phyloP scores from a whole-genome alignment of 2,113 vertebrate species.

The Butorides virescens region DNA sequence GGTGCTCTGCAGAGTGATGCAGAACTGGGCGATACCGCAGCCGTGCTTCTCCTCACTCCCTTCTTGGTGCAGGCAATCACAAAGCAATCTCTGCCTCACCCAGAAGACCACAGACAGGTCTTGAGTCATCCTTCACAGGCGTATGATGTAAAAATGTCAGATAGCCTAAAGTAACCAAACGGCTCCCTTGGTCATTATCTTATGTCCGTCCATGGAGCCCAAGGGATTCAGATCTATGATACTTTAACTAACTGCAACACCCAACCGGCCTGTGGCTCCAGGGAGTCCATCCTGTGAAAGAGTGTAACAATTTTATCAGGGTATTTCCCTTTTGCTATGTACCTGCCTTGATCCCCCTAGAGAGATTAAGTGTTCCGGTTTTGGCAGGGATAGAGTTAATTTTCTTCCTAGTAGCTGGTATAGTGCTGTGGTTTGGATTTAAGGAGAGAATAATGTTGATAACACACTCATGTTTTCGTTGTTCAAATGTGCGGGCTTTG shows the following conservation, averaged over 20 bases:
- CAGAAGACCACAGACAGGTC: not conserved
- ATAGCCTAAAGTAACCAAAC: not conserved
- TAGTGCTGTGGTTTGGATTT: not conserved
- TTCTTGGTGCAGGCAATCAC: not conserved
- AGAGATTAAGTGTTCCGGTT: not conserved
- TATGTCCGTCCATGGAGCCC: not conserved
- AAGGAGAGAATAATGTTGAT: not conserved
- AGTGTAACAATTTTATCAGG: not conserved
- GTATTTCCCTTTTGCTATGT: not conserved
- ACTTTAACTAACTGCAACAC: not conserved
- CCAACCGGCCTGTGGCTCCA: not conserved
- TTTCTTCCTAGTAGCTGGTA: not conserved
- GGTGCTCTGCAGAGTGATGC: not conserved
- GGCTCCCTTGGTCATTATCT: not conserved
- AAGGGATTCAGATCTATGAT: not conserved
- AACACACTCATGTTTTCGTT: not conserved
- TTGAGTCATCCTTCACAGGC: too few species aligned
- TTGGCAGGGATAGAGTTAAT: not conserved
- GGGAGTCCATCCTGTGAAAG: not conserved
- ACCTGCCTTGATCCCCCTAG: not conserved
- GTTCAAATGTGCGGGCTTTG: too few species aligned
- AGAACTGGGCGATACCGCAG: not conserved
- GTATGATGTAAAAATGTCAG: not conserved
- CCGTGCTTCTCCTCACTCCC: not conserved
- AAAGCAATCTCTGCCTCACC: not conserved